Evolutionary conservation across 2,888 invertebrate species (phyloP), one percentile per base, ranked within the genome.

Genomic region (Hoplodrina blanda): DNA sequence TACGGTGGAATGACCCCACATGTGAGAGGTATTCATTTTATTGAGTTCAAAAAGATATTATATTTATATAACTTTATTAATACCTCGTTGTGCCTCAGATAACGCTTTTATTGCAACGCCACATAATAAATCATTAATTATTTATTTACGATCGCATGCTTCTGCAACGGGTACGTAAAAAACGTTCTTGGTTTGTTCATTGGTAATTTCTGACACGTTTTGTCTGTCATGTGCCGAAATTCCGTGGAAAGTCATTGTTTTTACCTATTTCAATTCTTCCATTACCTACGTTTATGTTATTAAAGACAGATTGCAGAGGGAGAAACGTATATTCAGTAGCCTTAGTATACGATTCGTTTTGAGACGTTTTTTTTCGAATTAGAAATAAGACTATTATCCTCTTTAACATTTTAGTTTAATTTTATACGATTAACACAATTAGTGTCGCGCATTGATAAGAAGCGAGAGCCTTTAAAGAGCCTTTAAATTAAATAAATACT

Each of bases 11-110:
- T 68, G 76, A 81, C 78, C 80, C 54, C 19, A 60, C 67, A 52
- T 65, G 52, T 60, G 49, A 69, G 67, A 59, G 46, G 25, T 69
- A 62, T 65, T 69, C 59, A 41, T 41, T 41, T 73, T 73, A 81
- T 76, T 68, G 50, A 70, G 55, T 54, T 64, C 52, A 62, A 65
- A 69, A 73, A 62, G 54, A 68, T 54, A 63, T 71, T 54, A 63
- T 71, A 83, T 83, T 73, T 71, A 75, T 72, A 50, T 64, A 70
- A 66, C 53, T 64, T 60, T 65, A 75, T 71, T 59, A 73, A 83
- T 83, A 78, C 52, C 62, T 69, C 53, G 67, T 76, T 80, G 55
- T 67, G 63, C 37, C 44, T 57, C 60, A 69, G 77, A 80, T 83
- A 83, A 63, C 67, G 30, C 30, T 76, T 25, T 62, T 69, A 83